A percentile compares a stretch with the other conserved stretches of the same genome.
phyloP scores from a whole-genome alignment of 2,797 vertebrate species.

The Spinus pinus region DNA sequence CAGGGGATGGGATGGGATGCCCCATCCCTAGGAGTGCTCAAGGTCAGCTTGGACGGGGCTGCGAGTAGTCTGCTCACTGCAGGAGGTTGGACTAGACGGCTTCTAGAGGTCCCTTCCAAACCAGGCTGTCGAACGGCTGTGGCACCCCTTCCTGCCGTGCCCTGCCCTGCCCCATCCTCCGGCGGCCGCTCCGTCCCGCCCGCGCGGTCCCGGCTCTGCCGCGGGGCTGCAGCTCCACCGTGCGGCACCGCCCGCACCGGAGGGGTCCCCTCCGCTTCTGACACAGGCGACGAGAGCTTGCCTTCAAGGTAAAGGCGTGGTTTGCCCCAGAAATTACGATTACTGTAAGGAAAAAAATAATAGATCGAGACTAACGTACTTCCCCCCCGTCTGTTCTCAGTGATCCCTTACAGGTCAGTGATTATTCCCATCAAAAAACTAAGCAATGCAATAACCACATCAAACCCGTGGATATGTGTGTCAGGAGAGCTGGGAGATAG shows the following conservation, averaged over 20 bases:
- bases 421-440: slow-evolving; percentile 98
- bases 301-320: background rate
- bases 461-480: slow-evolving; percentile 95
- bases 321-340: background rate
- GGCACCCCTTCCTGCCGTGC: fast-evolving
- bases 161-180: background rate
- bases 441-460: slow-evolving; percentile 93
- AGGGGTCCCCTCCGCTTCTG: fast-evolving
- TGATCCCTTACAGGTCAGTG: slow-evolving; percentile 92
- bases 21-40: no score
- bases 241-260: background rate
- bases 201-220: background rate
- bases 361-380: background rate
- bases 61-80: background rate
- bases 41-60: background rate
- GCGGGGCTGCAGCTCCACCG: slow-evolving; percentile 30
- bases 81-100: background rate
- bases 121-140: fast-evolving
- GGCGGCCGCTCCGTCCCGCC: background rate
- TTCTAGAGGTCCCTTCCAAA: background rate
- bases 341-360: fast-evolving
- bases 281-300: fast-evolving
- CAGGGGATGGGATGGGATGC: no score
- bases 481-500: slow-evolving; percentile 95
- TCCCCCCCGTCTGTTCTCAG: slow-evolving; percentile 62